Evolutionary conservation across 2,113 vertebrate species (phyloP), one percentile per base, ranked within the genome.

Genomic region (Lamprotornis superbus): DNA sequence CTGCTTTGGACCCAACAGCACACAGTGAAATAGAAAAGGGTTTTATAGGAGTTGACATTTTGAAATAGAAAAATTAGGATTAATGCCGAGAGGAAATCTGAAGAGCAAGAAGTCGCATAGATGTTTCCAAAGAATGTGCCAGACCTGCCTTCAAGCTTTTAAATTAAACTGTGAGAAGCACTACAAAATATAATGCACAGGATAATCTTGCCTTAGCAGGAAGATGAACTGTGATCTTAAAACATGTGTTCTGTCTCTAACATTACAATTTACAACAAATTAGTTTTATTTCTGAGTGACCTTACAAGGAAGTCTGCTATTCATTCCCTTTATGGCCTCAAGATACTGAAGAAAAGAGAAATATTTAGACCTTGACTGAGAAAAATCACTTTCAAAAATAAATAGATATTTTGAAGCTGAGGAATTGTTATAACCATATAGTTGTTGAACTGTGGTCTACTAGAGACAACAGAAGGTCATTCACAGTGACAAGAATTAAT

Each of bases 181-280:
- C 56, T 35, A 73, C 35, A 65, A 94, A 97, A 94, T 69, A 73
- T 23, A 92, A 93, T 24, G 67, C 69, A 65, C 3, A 11, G 69
- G 57, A 87, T 60, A 93, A 96, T 82, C 91, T 78, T 89, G 44
- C 81, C 35, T 76, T 60, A 60, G 57, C 83, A 87, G 69, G 18
- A 93, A 93, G 69, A 44, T 87, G 83, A 95, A 89, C 83, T 91
- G 31, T 69, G 53, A 76, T 80, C 90, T 80, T 95, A 83, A 83
- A 87, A 76, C 39, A 57, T 23, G 35, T 37, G 37, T 95, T 93
- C 61, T 69, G 44, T 49, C 70, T 82, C 50, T 73, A 87, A 68
- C 10, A 21, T 83, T 92, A 81, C 4, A 2, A 77, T 69, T 80
- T 69, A 92, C 39, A 95, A 88, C 20, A 90, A 87, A 95, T 88